A percentile compares a stretch with the other conserved stretches of the same genome.
phyloP scores from a whole-genome alignment of 2,888 invertebrate species.

The Ctena decussata region DNA sequence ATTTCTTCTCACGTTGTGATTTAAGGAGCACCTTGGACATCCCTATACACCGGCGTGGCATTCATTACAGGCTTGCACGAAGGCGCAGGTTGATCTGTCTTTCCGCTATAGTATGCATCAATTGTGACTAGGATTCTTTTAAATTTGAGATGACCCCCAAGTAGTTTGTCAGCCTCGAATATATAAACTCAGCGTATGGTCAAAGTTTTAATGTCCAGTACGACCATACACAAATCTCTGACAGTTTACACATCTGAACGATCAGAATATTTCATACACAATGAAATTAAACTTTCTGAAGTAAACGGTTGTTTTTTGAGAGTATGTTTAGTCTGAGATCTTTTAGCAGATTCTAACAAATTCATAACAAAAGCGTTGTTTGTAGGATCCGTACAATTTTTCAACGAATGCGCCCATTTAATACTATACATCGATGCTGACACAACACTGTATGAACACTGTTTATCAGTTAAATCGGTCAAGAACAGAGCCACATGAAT shows the following conservation, averaged over 20 bases:
- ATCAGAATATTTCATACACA: constrained; percentile 33
- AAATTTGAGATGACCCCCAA: too few species aligned
- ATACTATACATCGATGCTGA: not conserved
- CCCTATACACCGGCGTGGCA: too few species aligned
- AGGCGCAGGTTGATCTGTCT: too few species aligned
- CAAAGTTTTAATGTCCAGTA: constrained; percentile 16
- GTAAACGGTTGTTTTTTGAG: constrained; percentile 51
- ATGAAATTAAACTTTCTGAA: constrained; percentile 31
- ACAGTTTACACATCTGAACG: constrained; percentile 13
- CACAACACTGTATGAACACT: not conserved
- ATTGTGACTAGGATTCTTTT: too few species aligned
- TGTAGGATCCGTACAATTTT: not conserved
- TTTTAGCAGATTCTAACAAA: not conserved
- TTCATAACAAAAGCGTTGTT: not conserved
- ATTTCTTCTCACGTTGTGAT: too few species aligned
- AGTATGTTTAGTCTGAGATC: not conserved
- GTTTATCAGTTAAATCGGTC: not conserved
- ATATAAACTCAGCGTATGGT: too few species aligned
- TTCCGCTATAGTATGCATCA: too few species aligned
- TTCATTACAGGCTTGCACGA: too few species aligned
- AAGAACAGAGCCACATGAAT: constrained; percentile 42
- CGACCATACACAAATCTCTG: constrained; percentile 46
- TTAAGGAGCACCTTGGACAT: too few species aligned
- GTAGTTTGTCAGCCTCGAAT: too few species aligned
- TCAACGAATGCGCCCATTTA: constrained; percentile 1